Evolutionary conservation across 2,113 vertebrate genomes (phyloP), one percentile per base, ranked within the genome.

Genomic region (Azemiops feae): DNA sequence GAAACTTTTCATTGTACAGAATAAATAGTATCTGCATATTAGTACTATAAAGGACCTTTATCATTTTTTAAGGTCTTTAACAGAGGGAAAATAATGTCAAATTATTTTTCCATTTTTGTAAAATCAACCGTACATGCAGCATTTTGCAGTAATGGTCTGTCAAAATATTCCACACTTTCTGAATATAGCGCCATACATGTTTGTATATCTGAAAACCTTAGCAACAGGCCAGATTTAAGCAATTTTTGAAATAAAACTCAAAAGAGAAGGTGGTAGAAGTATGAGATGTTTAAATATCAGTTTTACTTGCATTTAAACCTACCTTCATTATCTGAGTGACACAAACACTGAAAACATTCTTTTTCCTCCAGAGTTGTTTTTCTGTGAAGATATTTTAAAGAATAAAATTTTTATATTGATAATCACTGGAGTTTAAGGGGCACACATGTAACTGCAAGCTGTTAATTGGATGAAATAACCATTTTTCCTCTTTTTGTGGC

Each of bases 311-410:
- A 43, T 27, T 69, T 87, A 92, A 87, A 16, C 50, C 45, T 25
- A 6, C 10, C n/a, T 2, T 64, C 74, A 30, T 69, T 3, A 23
- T 52, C 58, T 92, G 25, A 25, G 43, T 27, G 86, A 88, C 47
- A 53, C 47, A 54, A 53, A 25, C n/a, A 20, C 45, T 2, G 30
- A 55, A 89, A 39, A 10, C 34, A 93, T 93, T 58, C 50, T 88
- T 93, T 94, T 86, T 92, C 39, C 69, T 85, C 91, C 93, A 92
- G 94, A 91, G 1, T 88, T 55, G 85, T 60, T 95, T 91, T 55
- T 23, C 90, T 53, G 10, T 69, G 94, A 90, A 86, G 90, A 95
- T 55, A 81, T 57, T 95, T 92, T 52, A 95, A 93, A 90, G 95
- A 93, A 93, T 92, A 90, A 81, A 90, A 43, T 18, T 93, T 95